Evolutionary conservation across 2,888 invertebrate species (phyloP).

Genomic region (Drosophila dives): DNA sequence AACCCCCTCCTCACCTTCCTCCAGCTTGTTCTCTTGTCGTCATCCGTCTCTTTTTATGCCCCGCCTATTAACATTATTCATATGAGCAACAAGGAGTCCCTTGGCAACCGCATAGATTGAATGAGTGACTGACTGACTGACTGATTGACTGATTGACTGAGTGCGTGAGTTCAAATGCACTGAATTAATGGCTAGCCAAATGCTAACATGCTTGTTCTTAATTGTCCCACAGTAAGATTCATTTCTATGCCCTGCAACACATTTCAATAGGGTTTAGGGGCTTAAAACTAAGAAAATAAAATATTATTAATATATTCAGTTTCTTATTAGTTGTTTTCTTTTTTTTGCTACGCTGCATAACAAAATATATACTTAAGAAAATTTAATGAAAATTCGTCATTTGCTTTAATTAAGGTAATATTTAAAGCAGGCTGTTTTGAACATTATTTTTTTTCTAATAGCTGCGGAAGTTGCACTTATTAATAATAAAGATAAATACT

Average conservation of each 20-base stretch:
- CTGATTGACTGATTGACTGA: constrained; percentile 27
- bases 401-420: constrained; percentile 50
- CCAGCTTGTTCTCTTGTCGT: not conserved
- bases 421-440: constrained; percentile 19
- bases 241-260: constrained; percentile 7
- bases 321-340: not conserved
- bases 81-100: constrained; percentile 59
- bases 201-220: constrained; percentile 6
- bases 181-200: constrained; percentile 5
- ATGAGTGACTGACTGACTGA: constrained; percentile 20
- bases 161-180: constrained; percentile 13
- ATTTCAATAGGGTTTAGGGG: not conserved
- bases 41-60: constrained; percentile 34
- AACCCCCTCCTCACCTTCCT: not conserved
- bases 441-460: not conserved
- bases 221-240: constrained; percentile 10
- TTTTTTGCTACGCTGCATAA: not conserved
- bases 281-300: not conserved
- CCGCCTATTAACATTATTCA: constrained; percentile 75
- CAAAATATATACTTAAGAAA: not conserved
- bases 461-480: not conserved
- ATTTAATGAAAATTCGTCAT: not conserved
- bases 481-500: constrained; percentile 5
- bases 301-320: not conserved
- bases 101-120: constrained; percentile 75